Evolutionary conservation across 2,797 vertebrate genomes (phyloP), one percentile per base, ranked within the genome.

Genomic region (Fratercula arctica): DNA sequence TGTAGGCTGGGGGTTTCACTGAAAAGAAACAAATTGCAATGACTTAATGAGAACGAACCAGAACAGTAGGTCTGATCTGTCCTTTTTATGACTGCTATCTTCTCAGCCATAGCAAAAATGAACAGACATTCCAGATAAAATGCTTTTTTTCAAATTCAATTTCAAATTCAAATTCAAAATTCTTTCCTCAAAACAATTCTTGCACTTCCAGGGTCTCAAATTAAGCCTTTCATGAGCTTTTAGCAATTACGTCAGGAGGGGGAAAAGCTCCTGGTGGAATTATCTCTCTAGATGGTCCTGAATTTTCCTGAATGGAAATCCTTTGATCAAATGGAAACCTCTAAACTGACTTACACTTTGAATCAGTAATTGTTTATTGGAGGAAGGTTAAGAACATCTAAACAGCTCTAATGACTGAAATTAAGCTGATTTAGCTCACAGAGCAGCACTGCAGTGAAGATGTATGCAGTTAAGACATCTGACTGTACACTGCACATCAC

Each of bases 1-100:
- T 64, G 35, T 97, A 98, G 48, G 90, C 67, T 0, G 51, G 61
- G 59, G 98, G 98, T 29, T 86, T 67, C 79, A 98, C 98, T 99
- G 67, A 45, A 95, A 97, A 37, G 64, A 18, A 83, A 57, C 10
- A 92, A 31, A 76, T 85, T 64, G 24, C 56, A n/a, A 59, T n/a
- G 8, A 31, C 12, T 88, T 90, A 77, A 26, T n/a, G 28, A 82
- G 41, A 92, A 57, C 19, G 23, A 84, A 76, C 11, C 54, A 75
- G 17, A 84, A 51, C 8, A 72, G 10, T 16, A 16, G 76, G 29
- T 7, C 17, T 53, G 24, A 77, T 54, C 51, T 84, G 16, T 48
- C 26, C 17, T 54, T 70, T 73, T 39, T 28, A 33, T 31, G 39
- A 70, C 21, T 56, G 12, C 17, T 75, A 25, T 10, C 11, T 64